Base-by-base conservation (phyloP, 1,140 invertebrate species). In the Yoshiicerus persimilis region DNA sequence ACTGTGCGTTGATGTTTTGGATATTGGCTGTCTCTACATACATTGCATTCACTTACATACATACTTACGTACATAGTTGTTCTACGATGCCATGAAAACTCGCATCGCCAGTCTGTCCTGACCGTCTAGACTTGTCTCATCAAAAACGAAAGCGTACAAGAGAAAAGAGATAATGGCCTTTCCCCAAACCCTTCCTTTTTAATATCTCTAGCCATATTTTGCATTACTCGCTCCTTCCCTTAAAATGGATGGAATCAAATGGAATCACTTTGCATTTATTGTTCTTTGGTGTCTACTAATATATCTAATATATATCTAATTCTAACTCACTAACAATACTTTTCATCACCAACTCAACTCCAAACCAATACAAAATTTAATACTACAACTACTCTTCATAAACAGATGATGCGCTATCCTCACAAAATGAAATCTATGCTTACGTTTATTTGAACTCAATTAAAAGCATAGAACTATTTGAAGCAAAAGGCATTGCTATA, bases 121-220 rank as follows among this genome's bases (percentile, higher is more conserved):
- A 80, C 30, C 34, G 75, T 80, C 75, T 80, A 80, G 75, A 80
- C 75, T 80, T 80, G 75, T 80, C 75, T 80, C 75, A 34, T 80
- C 75, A 80, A 80, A 80, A 80, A 80, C 75, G 75, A 80, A 80
- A 80, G 75, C 75, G 75, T 80, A 80, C 75, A 80, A 80, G 75
- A 80, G 75, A 80, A 80, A 80, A 80, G 75, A 80, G 75, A 80
- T 80, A 80, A 80, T 80, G 75, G 75, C 34, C 75, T 80, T 80
- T 80, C 75, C 75, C 75, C 75, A 80, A 80, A 80, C 75, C 75
- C 75, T 80, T 80, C 75, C 75, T 80, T 80, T 80, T 80, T 34
- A 80, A 80, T 80, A 80, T 80, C 75, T 80, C 30, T 80, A 80
- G n/a, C 75, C 75, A 80, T 80, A 80, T 80, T 80, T 80, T 80